Evolutionary conservation across 1,140 invertebrate species (phyloP).

Genomic region (Mamestra configurata): DNA sequence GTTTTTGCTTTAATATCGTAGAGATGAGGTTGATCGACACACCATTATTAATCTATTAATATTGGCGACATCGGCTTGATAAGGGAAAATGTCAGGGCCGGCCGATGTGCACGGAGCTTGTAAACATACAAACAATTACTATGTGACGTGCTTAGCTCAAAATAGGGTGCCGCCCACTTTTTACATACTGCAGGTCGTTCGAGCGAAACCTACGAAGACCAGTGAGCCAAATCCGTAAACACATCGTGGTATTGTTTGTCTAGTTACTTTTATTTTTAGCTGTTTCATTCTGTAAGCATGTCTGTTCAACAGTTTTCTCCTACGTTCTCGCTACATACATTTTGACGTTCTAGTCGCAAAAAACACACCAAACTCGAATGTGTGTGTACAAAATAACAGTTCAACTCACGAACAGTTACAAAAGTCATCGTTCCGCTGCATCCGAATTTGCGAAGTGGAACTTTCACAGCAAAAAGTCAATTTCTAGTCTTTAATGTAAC

Average conservation of each 20-base stretch:
- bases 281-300: neutral
- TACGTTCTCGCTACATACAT: neutral
- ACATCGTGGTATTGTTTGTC: constrained; percentile 29
- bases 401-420: constrained; percentile 11
- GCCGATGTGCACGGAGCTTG: constrained; percentile 25
- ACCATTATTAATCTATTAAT: constrained; percentile 5
- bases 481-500: constrained; percentile 4
- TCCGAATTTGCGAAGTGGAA: neutral
- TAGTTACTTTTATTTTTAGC: constrained; percentile 22
- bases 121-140: constrained; percentile 26
- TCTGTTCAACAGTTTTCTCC: neutral
- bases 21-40: neutral
- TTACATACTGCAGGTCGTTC: constrained; percentile 37
- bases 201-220: constrained; percentile 28
- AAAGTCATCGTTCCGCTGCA: constrained; percentile 4
- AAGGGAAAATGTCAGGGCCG: constrained; percentile 39
- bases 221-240: constrained; percentile 32
- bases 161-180: constrained; percentile 42
- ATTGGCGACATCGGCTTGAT: constrained; percentile 10
- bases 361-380: neutral
- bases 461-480: constrained; percentile 15
- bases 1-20: neutral
- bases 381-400: neutral
- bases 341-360: neutral
- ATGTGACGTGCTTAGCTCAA: constrained; percentile 14